These are phyloP conservation scores for Heliconius aoede DNA, from an alignment of 2,888 invertebrate genomes.

Conservation along the genomic window DNA sequence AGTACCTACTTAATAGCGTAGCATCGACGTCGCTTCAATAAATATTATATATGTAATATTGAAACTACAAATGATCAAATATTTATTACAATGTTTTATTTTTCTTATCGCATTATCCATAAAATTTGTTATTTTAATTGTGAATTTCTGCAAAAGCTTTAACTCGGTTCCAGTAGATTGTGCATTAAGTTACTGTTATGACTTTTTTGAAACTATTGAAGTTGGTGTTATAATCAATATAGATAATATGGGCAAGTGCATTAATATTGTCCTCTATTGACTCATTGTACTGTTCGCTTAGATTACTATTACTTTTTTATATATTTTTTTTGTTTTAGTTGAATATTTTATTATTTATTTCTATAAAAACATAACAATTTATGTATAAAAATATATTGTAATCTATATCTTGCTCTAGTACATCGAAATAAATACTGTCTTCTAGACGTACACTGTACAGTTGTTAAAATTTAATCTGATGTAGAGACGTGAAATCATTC, in stretches of 20 bases:
- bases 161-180: constrained; percentile 84
- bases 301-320: constrained; percentile 74
- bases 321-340: constrained; percentile 76
- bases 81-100: constrained; percentile 80
- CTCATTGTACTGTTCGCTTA: constrained; percentile 80
- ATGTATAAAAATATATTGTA: constrained; percentile 63
- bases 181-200: constrained; percentile 83
- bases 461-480: constrained; percentile 49
- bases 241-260: constrained; percentile 83
- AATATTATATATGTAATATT: constrained; percentile 57
- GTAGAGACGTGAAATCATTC: constrained; percentile 62
- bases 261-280: constrained; percentile 81
- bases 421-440: constrained; percentile 67
- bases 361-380: constrained; percentile 69
- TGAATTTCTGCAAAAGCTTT: constrained; percentile 83
- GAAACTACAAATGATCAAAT: constrained; percentile 80
- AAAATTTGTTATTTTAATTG: constrained; percentile 82
- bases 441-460: constrained; percentile 62
- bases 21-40: constrained; percentile 65
- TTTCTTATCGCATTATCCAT: constrained; percentile 76
- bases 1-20: constrained; percentile 51
- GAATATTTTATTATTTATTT: constrained; percentile 84
- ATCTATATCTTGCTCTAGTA: constrained; percentile 60
- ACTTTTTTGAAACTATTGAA: constrained; percentile 79
- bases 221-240: constrained; percentile 83